A percentile compares a stretch with the other conserved stretches of the same genome.
Evolutionary conservation across 2,797 vertebrate species (phyloP).

Genomic region (Lutjanus campechanus): DNA sequence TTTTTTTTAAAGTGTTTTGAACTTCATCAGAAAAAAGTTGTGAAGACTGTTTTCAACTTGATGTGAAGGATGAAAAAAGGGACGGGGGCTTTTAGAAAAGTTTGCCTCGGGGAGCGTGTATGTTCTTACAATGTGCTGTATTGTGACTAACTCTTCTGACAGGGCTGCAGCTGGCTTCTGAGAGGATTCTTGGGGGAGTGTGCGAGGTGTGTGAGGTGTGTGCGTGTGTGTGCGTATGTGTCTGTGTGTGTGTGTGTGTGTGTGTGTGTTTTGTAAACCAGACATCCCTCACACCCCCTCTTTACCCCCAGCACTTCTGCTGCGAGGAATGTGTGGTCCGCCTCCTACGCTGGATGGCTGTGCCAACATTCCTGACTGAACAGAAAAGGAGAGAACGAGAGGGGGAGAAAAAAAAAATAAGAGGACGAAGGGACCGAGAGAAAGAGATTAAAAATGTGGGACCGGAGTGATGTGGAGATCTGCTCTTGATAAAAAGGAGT

Average conservation of each 20-base stretch:
- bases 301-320: slow-evolving; percentile 84
- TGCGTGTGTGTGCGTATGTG: not conserved
- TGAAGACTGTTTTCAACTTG: slow-evolving; percentile 34
- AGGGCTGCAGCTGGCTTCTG: slow-evolving; percentile 77
- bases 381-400: slow-evolving; percentile 62
- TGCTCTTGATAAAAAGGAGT: slow-evolving; percentile 52
- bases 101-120: slow-evolving; percentile 44
- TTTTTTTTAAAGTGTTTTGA: slow-evolving; percentile 28
- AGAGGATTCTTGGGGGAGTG: slow-evolving; percentile 66
- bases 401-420: slow-evolving; percentile 25
- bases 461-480: slow-evolving; percentile 51
- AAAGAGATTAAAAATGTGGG: slow-evolving; percentile 50
- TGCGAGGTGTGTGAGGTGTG: slow-evolving; percentile 43
- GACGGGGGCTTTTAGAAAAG: slow-evolving; percentile 32
- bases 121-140: slow-evolving; percentile 66
- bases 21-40: slow-evolving; percentile 25
- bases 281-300: slow-evolving; percentile 60
- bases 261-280: slow-evolving; percentile 74
- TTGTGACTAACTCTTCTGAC: slow-evolving; percentile 76
- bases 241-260: slow-evolving; percentile 35
- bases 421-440: slow-evolving; percentile 48
- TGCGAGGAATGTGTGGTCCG: slow-evolving; percentile 89
- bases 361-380: slow-evolving; percentile 88
- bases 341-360: slow-evolving; percentile 81
- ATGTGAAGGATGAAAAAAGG: slow-evolving; percentile 12